A percentile compares a stretch with the other conserved stretches of the same genome.
Evolutionary conservation across 1,140 invertebrate genomes (phyloP).

Genomic region (Drosophila athabasca): DNA sequence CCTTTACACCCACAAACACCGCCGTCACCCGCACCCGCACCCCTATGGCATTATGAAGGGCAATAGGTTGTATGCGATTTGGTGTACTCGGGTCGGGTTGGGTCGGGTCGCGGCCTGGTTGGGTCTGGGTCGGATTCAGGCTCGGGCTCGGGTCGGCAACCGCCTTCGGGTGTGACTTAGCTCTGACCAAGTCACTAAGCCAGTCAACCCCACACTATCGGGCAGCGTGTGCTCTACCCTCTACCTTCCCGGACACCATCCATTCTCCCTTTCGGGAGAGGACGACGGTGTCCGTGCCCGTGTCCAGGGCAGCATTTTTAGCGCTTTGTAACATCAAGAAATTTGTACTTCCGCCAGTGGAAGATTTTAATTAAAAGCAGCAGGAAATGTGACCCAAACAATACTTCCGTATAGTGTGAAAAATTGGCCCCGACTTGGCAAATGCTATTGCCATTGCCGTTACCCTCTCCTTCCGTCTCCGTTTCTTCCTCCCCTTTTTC

Average conservation of each 20-base stretch:
- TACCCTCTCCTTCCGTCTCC: neutral
- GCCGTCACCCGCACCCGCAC: neutral
- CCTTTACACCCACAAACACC: neutral
- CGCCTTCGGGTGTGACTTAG: slow-evolving; percentile 54
- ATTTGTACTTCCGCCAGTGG: slow-evolving; percentile 73
- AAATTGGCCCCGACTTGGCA: slow-evolving; percentile 55
- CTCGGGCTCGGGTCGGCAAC: slow-evolving; percentile 49
- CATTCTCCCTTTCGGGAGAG: slow-evolving; percentile 7
- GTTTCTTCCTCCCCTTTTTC: neutral
- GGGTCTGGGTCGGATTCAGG: slow-evolving; percentile 31
- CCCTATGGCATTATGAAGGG: slow-evolving; percentile 61
- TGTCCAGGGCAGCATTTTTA: slow-evolving; percentile 38
- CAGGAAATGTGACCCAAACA: slow-evolving; percentile 81
- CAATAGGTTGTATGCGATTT: slow-evolving; percentile 66
- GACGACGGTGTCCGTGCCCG: too few species aligned
- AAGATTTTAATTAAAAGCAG: slow-evolving; percentile 83
- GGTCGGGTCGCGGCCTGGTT: slow-evolving; percentile 25
- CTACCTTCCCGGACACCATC: neutral
- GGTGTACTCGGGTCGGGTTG: slow-evolving; percentile 34
- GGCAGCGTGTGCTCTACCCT: neutral
- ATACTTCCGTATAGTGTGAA: slow-evolving; percentile 80
- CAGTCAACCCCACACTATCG: slow-evolving; percentile 34
- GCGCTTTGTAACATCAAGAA: slow-evolving; percentile 66
- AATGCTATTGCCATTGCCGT: slow-evolving; percentile 6
- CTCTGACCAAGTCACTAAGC: slow-evolving; percentile 62